phyloP scores from a whole-genome alignment of 2,113 vertebrate species.

The Kryptolebias marmoratus region DNA sequence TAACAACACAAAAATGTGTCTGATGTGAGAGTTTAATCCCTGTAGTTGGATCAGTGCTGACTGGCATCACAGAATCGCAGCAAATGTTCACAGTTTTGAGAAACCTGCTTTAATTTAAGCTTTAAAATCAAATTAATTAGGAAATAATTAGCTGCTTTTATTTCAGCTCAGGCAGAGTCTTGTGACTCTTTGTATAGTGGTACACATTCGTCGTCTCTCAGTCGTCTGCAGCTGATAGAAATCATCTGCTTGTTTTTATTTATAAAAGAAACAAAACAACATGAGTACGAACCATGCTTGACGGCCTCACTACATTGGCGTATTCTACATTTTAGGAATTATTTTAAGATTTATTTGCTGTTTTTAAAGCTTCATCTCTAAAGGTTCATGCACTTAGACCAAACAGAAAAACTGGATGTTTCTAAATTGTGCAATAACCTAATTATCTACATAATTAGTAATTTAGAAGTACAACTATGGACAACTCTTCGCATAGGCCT shows the following conservation, averaged over 20 bases:
- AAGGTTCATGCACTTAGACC: too few relatives aligned
- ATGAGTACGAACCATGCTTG: background rate
- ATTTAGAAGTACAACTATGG: too few relatives aligned
- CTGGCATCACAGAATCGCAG: slow-evolving; percentile 16
- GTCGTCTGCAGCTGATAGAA: background rate
- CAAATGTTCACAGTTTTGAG: slow-evolving; percentile 8
- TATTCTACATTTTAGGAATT: background rate
- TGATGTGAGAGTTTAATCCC: slow-evolving; percentile 39
- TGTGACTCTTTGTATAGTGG: background rate
- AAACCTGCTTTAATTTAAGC: slow-evolving; percentile 5
- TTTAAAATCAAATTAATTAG: slow-evolving; percentile 6
- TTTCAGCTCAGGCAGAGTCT: background rate
- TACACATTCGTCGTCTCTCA: background rate
- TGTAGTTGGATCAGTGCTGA: slow-evolving; percentile 39
- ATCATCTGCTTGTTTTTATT: too few relatives aligned
- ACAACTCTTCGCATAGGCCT: too few relatives aligned
- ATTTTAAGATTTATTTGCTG: background rate
- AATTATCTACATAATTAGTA: too few relatives aligned
- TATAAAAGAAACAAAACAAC: background rate
- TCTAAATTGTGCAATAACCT: too few relatives aligned
- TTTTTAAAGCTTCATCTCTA: background rate
- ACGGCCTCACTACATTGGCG: background rate
- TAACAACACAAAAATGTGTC: slow-evolving; percentile 39
- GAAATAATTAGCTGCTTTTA: slow-evolving; percentile 1
- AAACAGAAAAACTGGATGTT: too few relatives aligned